Conservation (phyloP, 2,113 vertebrate species). For the Psephotus haematonotus region DNA sequence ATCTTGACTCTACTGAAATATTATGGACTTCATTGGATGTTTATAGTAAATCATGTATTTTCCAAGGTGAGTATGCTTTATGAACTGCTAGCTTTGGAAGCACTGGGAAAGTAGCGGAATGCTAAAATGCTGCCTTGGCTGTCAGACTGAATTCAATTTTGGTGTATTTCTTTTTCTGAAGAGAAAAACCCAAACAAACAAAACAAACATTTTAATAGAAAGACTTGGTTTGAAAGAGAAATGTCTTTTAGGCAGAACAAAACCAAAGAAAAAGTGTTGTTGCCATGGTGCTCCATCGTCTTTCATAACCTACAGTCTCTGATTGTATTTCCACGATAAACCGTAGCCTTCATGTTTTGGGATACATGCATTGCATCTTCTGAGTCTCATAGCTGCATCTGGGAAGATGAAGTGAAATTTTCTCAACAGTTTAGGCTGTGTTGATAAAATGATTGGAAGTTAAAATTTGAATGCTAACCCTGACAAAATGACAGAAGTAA, state of each 20-base stretch:
- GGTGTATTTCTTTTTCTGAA: not conserved
- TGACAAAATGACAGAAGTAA: not conserved
- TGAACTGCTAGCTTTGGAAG: not conserved
- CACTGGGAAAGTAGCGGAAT: not conserved
- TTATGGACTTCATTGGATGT: not conserved
- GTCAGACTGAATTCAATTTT: not conserved
- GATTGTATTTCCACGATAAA: not conserved
- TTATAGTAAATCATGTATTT: not conserved
- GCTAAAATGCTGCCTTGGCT: not conserved
- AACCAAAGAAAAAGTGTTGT: not conserved
- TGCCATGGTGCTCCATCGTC: not conserved
- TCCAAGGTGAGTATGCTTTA: not conserved
- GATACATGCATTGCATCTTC: fast-evolving
- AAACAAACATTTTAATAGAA: not conserved
- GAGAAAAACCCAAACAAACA: fast-evolving
- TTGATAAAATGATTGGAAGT: not conserved
- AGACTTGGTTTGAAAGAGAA: not conserved
- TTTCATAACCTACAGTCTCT: not conserved
- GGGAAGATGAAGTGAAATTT: not conserved
- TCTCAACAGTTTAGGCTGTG: not conserved
- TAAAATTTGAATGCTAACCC: not conserved
- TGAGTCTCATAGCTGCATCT: not conserved
- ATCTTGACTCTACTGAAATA: not conserved
- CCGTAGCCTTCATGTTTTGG: not conserved
- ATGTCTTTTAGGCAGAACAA: not conserved